A percentile compares a stretch with the other conserved stretches of the same genome.
Conservation (phyloP, 1,140 invertebrate species). For the Lasaia peninsularis region DNA sequence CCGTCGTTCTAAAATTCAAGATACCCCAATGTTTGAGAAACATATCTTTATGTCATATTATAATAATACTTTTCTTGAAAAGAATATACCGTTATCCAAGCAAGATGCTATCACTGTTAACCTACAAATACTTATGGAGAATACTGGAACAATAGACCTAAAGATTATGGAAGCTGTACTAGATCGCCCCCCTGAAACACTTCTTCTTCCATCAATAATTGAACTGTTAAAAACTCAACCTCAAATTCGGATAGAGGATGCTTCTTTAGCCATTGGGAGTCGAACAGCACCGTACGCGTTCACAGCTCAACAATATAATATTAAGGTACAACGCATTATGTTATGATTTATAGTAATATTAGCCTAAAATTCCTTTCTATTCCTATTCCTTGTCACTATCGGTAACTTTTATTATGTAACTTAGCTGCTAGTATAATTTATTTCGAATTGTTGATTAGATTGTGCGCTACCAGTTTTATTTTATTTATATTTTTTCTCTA, state of each 20-base stretch:
- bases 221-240: slow-evolving; percentile 83
- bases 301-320: slow-evolving; percentile 72
- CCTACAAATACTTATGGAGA: slow-evolving; percentile 88
- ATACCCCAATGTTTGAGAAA: slow-evolving; percentile 87
- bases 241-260: slow-evolving; percentile 78
- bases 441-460: background rate
- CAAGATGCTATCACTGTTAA: slow-evolving; percentile 80
- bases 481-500: background rate
- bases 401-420: too few species aligned
- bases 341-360: too few species aligned
- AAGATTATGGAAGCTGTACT: slow-evolving; percentile 86
- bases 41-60: slow-evolving; percentile 90
- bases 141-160: slow-evolving; percentile 84
- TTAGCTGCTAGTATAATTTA: too few species aligned
- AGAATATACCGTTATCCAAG: slow-evolving; percentile 79
- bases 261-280: slow-evolving; percentile 73
- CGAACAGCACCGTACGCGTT: slow-evolving; percentile 63
- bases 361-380: too few species aligned
- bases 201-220: slow-evolving; percentile 78
- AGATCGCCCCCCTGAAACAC: slow-evolving; percentile 79
- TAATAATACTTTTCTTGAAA: slow-evolving; percentile 77
- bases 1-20: slow-evolving; percentile 85
- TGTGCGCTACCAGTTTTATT: background rate
- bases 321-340: slow-evolving; percentile 70
- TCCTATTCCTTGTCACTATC: too few species aligned